These are phyloP conservation scores for Thomomys bottae DNA, from an alignment of 2,113 vertebrate genomes.

Conservation along the genomic window DNA sequence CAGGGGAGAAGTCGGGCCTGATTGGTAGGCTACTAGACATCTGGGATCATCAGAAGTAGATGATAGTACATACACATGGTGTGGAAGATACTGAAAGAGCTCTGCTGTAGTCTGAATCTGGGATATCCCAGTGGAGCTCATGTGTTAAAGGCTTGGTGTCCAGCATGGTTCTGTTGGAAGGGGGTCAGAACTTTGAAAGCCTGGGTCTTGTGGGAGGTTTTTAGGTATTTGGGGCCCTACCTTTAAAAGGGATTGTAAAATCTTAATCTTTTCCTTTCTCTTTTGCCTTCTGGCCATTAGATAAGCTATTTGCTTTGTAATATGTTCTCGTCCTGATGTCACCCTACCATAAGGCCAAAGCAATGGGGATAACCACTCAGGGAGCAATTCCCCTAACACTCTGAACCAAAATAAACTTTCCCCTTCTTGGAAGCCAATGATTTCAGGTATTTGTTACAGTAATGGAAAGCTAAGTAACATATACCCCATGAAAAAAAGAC, in stretches of 20 bases:
- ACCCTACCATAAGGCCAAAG: background rate
- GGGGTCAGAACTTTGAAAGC: background rate
- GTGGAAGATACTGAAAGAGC: background rate
- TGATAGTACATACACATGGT: too few species aligned
- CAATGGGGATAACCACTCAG: background rate
- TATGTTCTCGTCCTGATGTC: background rate
- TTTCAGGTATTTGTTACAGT: background rate
- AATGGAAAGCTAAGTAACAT: background rate
- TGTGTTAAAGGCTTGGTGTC: background rate
- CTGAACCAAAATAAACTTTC: background rate
- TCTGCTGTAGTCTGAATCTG: background rate
- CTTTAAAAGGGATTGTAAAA: background rate
- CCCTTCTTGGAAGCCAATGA: background rate
- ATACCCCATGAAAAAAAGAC: background rate
- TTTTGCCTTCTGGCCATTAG: background rate
- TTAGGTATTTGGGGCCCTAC: background rate
- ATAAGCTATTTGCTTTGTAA: too few species aligned
- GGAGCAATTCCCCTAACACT: background rate
- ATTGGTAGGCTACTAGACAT: background rate
- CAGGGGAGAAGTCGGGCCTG: background rate
- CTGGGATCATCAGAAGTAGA: background rate
- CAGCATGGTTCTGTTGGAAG: background rate
- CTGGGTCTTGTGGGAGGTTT: background rate
- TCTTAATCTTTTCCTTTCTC: background rate
- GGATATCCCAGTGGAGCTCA: background rate